Evolutionary conservation across 2,888 invertebrate species (phyloP), one percentile per base, ranked within the genome.

Genomic region (Chydorus sphaericus): DNA sequence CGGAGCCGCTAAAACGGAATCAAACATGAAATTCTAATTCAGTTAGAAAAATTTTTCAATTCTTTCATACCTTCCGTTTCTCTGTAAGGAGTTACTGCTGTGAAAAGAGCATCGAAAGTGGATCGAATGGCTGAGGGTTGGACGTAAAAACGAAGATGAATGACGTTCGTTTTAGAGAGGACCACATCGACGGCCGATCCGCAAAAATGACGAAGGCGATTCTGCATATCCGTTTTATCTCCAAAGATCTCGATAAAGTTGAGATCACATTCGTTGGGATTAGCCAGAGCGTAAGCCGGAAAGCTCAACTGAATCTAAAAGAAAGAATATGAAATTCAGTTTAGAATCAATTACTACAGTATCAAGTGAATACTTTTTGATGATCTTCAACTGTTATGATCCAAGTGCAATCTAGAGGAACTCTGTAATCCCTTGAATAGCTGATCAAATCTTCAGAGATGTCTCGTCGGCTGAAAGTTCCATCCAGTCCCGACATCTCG

Each of bases 161-260:
- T 77, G 14, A 80, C 71, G 67, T 84, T 83, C 3, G 77, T 75
- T 6, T 73, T 73, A 1, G 85, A 81, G 30, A 75, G 73, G 16
- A 87, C 79, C 2, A 82, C 73, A 62, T 90, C 89, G 0, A 89
- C 86, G 26, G 88, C 82, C 5, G 88, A 87, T 0, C 90, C 89
- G 66, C 91, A 91, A 70, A 86, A 90, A 68, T 81, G 80, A 61
- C 78, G 81, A 56, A 80, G 65, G 59, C 77, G 70, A 50, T 61
- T 61, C 51, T 76, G 73, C 64, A 82, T 73, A 63, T 82, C 80
- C 20, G 81, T 80, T 59, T 73, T 70, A 59, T 78, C 76, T 5
- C 75, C 76, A 68, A 84, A 85, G 59, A 86, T 75, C 67, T 85
- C 82, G 60, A 86, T 75, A 67, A 82, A 85, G 71, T 86, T 86